Conservation (phyloP, 1,140 invertebrate species). For the Coenobita brevimanus region DNA sequence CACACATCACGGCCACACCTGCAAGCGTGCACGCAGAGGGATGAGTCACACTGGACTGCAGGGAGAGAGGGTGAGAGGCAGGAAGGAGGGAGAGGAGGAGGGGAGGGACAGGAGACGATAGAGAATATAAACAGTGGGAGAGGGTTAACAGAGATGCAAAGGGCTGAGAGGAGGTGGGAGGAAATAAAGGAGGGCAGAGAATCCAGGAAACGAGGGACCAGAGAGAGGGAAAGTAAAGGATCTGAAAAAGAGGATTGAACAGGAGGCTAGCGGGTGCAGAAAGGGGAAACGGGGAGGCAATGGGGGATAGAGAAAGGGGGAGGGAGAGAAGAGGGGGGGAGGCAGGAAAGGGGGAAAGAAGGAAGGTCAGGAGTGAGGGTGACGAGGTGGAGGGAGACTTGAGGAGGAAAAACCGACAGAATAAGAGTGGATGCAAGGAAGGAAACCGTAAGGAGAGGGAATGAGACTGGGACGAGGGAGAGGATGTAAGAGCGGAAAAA, state of each 20-base stretch:
- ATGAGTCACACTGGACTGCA: not conserved
- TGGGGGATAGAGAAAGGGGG: too few species aligned
- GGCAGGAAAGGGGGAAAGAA: too few species aligned
- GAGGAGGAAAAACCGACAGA: too few species aligned
- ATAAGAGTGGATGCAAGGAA: not conserved
- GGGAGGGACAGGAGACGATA: not conserved
- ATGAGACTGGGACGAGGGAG: too few species aligned
- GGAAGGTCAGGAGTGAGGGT: too few species aligned
- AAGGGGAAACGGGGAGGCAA: not conserved
- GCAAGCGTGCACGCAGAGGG: too few species aligned
- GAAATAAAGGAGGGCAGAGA: not conserved
- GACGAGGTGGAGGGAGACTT: too few species aligned
- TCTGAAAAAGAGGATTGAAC: not conserved
- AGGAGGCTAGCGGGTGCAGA: not conserved
- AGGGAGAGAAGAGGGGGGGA: too few species aligned
- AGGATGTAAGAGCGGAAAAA: too few species aligned
- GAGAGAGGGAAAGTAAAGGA: not conserved
- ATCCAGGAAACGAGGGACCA: not conserved
- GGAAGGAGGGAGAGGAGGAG: not conserved
- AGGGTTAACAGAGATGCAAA: not conserved
- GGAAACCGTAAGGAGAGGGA: too few species aligned
- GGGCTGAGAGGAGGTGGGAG: not conserved
- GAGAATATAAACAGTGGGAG: not conserved
- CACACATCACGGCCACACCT: too few species aligned
- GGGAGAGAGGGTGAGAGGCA: not conserved